These are phyloP conservation scores for Pithys albifrons DNA, from an alignment of 2,113 vertebrate species.

Conservation along the genomic window DNA sequence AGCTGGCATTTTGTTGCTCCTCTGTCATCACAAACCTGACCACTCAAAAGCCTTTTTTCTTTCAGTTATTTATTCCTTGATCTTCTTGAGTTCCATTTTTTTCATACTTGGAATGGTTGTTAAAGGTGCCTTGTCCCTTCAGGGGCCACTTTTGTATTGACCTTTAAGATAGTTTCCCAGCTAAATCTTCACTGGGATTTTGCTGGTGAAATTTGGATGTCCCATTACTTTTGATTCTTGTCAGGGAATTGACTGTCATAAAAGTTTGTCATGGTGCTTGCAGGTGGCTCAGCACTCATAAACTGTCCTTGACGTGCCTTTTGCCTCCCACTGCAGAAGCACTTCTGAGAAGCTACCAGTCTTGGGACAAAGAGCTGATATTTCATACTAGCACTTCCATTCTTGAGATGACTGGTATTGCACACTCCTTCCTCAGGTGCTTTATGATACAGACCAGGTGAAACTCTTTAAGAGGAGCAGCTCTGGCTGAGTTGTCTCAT, in stretches of 20 bases:
- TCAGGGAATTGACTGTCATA: neutral
- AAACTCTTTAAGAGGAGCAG: neutral
- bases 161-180: conserved; percentile 23
- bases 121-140: conserved; percentile 27
- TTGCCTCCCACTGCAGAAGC: neutral
- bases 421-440: neutral
- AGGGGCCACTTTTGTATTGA: neutral
- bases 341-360: neutral
- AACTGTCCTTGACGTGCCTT: neutral
- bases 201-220: conserved; percentile 14
- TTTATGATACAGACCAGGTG: neutral
- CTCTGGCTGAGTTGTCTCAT: neutral
- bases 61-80: neutral
- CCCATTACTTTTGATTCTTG: conserved; percentile 12
- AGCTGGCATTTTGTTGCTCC: conserved; percentile 53
- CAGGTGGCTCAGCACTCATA: neutral
- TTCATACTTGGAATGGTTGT: neutral
- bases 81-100: conserved; percentile 21
- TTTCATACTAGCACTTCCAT: neutral
- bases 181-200: neutral
- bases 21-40: conserved; percentile 1
- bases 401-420: neutral
- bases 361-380: neutral
- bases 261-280: neutral
- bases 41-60: conserved; percentile 3